Base-by-base conservation (phyloP, 2,113 vertebrate genomes). In the Erinaceus europaeus region DNA sequence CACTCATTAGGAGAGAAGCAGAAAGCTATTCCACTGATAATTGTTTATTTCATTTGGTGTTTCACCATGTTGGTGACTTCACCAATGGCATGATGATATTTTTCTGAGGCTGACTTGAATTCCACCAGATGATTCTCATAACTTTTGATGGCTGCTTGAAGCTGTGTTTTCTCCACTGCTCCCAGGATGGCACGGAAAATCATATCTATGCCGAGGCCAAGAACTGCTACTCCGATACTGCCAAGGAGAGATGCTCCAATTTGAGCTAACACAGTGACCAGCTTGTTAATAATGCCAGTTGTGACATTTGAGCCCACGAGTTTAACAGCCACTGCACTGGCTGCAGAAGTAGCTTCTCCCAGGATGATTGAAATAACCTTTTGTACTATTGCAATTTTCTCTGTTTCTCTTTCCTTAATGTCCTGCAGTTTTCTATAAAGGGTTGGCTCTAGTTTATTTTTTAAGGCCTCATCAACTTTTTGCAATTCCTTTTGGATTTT, bases 401-500 rank as follows among this genome's bases (percentile, higher is more conserved):
- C 97, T 61, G 97, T 2, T 86, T 98, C 97, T 0, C 93, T 96
- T 92, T 97, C 97, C 83, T 97, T 97, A 84, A 98, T 95, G 18
- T 97, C 97, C 57, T 96, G 97, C 0, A 98, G 96, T 74, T 97
- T 97, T 91, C 96, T 95, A 4, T 98, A 98, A 36, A 97, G 94
- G 17, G 96, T 96, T 36, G 97, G 97, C 83, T 97, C 97, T 0
- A 98, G 93, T 75, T 96, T 97, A 69, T 97, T 95, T 88, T 96
- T 97, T 71, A 98, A 91, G 79, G 96, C 93, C 6, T 88, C 94
- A 4, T 97, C 97, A 32, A 98, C 95, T 83, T 97, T 97, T 90
- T 96, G 95, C 57, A 98, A 40, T 86, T 97, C 96, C 4, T 67
- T 92, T 87, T 97, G 97, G 91, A 98, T 97, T 62, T 95, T 91